Evolutionary conservation across 2,113 vertebrate genomes (phyloP).

Genomic region (Lasiurus borealis): DNA sequence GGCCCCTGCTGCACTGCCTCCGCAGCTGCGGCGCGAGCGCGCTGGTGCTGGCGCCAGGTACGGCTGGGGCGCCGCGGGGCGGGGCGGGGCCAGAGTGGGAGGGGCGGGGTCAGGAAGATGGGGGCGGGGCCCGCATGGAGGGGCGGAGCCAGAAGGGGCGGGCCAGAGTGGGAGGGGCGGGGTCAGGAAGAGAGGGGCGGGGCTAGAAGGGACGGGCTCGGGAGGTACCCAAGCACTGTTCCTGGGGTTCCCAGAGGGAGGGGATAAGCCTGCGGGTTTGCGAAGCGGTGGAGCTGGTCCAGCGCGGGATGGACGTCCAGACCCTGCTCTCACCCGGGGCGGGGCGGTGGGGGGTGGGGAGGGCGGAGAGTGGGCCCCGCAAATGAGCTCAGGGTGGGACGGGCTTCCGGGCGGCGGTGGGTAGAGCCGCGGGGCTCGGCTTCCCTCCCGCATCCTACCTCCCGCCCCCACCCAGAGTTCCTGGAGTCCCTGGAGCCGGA

Average conservation of each 20-base stretch:
- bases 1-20: constrained; percentile 83
- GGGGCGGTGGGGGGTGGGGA: neutral
- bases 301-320: neutral
- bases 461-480: constrained; percentile 76
- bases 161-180: too few species aligned
- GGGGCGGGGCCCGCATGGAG: too few species aligned
- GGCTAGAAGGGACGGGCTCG: neutral
- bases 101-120: too few species aligned
- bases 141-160: too few species aligned
- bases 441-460: neutral
- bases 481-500: constrained; percentile 78
- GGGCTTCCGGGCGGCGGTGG: too few species aligned
- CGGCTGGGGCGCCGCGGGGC: too few species aligned
- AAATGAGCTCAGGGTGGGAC: neutral
- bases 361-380: neutral
- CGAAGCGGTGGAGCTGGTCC: neutral
- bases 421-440: too few species aligned
- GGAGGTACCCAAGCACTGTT: neutral
- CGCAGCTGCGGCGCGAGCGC: too few species aligned
- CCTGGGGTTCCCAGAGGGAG: too few species aligned
- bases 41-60: too few species aligned
- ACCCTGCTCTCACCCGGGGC: neutral
- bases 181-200: too few species aligned
- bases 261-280: neutral
- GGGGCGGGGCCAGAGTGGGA: too few species aligned